These are phyloP conservation scores for Carcharodon carcharias DNA, from an alignment of 2,797 vertebrate genomes.

Conservation along the genomic window DNA sequence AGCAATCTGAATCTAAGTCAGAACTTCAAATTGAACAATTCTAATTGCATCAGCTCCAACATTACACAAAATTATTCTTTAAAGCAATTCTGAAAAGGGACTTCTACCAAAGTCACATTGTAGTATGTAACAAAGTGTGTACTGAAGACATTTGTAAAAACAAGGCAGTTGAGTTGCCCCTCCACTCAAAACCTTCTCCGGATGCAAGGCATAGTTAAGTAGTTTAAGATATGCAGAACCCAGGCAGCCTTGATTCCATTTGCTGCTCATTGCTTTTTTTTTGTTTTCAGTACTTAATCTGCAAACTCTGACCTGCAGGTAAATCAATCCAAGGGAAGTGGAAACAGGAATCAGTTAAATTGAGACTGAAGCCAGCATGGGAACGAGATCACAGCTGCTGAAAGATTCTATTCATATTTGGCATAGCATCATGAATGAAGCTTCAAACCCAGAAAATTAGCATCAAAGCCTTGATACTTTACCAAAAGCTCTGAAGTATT, in stretches of 20 bases:
- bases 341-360: neutral
- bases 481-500: constrained; percentile 18
- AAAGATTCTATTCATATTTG: neutral
- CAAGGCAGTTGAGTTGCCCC: neutral
- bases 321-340: neutral
- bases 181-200: neutral
- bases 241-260: no score
- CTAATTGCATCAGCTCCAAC: neutral
- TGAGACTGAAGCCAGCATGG: neutral
- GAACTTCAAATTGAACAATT: neutral
- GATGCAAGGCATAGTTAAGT: neutral
- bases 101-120: neutral
- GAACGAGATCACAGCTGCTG: constrained; percentile 20
- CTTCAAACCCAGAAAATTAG: neutral
- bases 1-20: neutral
- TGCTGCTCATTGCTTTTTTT: neutral
- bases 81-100: neutral
- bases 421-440: neutral
- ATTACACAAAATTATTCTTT: neutral
- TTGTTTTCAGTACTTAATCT: neutral
- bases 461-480: neutral
- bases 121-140: no score
- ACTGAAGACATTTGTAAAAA: neutral
- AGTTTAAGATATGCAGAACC: neutral
- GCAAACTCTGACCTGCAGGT: neutral